These are phyloP conservation scores for Macrostomum cliftonense DNA, from an alignment of 2,888 invertebrate genomes.

Conservation along the genomic window DNA sequence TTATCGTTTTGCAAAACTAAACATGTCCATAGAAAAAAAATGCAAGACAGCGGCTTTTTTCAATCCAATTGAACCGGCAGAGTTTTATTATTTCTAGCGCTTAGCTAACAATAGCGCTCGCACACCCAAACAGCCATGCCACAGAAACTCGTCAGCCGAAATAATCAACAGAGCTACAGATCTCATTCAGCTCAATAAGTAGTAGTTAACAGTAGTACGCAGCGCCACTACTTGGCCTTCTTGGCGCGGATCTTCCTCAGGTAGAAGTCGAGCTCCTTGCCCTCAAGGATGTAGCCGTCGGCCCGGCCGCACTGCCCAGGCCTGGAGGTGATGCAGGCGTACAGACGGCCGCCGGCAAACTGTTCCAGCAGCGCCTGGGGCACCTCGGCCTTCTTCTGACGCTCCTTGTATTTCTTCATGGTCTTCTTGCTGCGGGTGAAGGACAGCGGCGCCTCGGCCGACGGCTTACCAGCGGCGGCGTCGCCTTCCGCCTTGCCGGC, in stretches of 20 bases:
- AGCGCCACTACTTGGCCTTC: conserved; percentile 60
- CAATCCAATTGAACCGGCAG: too few species aligned
- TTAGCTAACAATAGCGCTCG: too few species aligned
- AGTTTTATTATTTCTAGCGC: too few species aligned
- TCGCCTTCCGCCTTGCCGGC: background rate
- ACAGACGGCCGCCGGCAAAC: conserved; percentile 79
- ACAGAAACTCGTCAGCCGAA: too few species aligned
- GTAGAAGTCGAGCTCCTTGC: conserved; percentile 98
- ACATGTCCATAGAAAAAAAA: too few species aligned
- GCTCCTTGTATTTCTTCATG: conserved; percentile 69
- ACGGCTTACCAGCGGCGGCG: conserved; percentile 16
- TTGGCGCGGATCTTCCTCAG: conserved; percentile 60
- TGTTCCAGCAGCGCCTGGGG: conserved; percentile 83
- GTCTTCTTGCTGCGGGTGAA: conserved; percentile 67
- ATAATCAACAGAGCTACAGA: too few species aligned
- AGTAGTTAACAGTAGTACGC: too few species aligned
- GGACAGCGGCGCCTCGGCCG: conserved; percentile 52
- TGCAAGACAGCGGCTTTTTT: too few species aligned
- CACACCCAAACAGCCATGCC: too few species aligned
- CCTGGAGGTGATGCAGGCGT: conserved; percentile 84
- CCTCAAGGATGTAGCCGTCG: conserved; percentile 94
- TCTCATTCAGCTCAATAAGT: too few species aligned
- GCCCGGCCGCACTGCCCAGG: conserved; percentile 93
- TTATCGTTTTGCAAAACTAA: too few species aligned
- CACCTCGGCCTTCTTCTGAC: conserved; percentile 74